Evolutionary conservation across 2,888 invertebrate species (phyloP).

Genomic region (Escarpia spicata): DNA sequence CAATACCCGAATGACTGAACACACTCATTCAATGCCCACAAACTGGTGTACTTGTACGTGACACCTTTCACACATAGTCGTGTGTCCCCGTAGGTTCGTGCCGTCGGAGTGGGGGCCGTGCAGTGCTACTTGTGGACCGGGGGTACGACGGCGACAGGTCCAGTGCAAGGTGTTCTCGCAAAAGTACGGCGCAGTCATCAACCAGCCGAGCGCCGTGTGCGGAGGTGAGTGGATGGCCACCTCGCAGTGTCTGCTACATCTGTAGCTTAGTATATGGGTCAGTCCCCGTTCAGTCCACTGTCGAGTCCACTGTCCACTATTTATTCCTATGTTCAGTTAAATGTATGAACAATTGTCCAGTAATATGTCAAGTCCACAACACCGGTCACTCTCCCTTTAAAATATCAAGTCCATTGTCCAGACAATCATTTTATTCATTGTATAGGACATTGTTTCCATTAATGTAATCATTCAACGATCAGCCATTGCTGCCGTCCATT

Average conservation of each 20-base stretch:
- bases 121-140: slow-evolving; percentile 91
- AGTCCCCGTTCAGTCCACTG: not conserved
- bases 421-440: too few relatives aligned
- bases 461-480: not conserved
- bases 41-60: slow-evolving; percentile 80
- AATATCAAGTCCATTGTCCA: not conserved
- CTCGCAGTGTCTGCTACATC: slow-evolving; percentile 66
- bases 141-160: slow-evolving; percentile 85
- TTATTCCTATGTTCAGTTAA: too few relatives aligned
- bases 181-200: slow-evolving; percentile 88
- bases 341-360: not conserved
- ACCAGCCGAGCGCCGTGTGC: slow-evolving; percentile 87
- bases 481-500: not conserved
- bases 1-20: not conserved
- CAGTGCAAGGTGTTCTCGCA: slow-evolving; percentile 89
- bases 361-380: not conserved
- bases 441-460: too few relatives aligned
- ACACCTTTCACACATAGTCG: slow-evolving; percentile 54
- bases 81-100: slow-evolving; percentile 78
- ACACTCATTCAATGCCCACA: slow-evolving; percentile 82
- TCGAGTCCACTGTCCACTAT: not conserved
- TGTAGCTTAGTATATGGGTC: not conserved
- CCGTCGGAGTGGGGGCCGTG: slow-evolving; percentile 93
- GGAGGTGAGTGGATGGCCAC: slow-evolving; percentile 60
- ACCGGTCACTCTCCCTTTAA: not conserved